Conservation (phyloP, 2,888 invertebrate genomes). For the Drosophila anomelani region DNA sequence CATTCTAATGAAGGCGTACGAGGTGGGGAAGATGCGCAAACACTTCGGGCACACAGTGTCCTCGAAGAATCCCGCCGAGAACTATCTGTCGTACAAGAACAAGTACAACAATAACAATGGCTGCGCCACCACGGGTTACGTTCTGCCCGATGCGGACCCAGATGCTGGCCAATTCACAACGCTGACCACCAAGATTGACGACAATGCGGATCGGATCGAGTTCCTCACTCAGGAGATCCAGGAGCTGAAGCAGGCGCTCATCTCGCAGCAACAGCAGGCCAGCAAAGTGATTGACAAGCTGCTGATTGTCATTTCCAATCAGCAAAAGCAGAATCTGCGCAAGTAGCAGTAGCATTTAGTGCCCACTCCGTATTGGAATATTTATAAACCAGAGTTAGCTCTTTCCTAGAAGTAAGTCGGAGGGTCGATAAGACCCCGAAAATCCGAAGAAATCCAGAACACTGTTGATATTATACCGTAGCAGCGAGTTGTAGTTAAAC, state of each 20-base stretch:
- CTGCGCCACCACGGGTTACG: constrained; percentile 82
- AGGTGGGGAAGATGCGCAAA: constrained; percentile 91
- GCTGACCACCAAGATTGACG: constrained; percentile 88
- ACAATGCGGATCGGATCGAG: constrained; percentile 89
- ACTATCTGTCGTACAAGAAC: constrained; percentile 88
- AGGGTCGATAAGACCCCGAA: neutral
- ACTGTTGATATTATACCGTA: constrained; percentile 73
- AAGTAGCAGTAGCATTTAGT: constrained; percentile 73
- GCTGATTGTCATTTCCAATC: constrained; percentile 84
- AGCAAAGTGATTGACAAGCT: constrained; percentile 85
- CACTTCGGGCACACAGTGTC: constrained; percentile 89
- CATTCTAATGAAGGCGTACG: constrained; percentile 92
- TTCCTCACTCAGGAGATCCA: constrained; percentile 89
- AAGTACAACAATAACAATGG: constrained; percentile 88
- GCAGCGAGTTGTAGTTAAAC: constrained; percentile 58
- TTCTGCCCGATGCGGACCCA: constrained; percentile 85
- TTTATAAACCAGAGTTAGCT: constrained; percentile 26
- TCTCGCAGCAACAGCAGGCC: constrained; percentile 85
- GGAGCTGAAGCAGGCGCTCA: constrained; percentile 87
- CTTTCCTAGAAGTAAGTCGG: constrained; percentile 14
- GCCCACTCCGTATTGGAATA: constrained; percentile 33
- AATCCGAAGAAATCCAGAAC: constrained; percentile 39
- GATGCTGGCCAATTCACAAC: constrained; percentile 86
- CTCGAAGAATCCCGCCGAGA: constrained; percentile 87
- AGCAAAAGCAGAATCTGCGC: constrained; percentile 84